These are phyloP conservation scores for Seriola dumerili DNA, from an alignment of 2,113 vertebrate genomes.

Conservation along the genomic window DNA sequence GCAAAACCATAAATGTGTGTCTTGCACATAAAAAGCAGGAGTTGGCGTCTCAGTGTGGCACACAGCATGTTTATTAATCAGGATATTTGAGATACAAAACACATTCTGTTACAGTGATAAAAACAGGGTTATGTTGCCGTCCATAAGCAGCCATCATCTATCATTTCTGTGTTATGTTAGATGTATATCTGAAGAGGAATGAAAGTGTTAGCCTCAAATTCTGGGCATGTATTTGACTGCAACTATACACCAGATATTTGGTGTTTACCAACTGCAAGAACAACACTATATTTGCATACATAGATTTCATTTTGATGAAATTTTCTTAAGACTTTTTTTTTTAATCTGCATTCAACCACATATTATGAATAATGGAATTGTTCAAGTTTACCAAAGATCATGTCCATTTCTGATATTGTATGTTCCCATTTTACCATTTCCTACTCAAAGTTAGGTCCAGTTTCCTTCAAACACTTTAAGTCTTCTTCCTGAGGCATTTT, in stretches of 20 bases:
- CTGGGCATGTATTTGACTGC: slow-evolving; percentile 12
- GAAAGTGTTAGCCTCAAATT: slow-evolving; percentile 52
- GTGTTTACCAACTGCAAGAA: slow-evolving; percentile 22
- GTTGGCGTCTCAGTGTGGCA: slow-evolving; percentile 10
- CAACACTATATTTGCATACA: slow-evolving; percentile 19
- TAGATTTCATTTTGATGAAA: slow-evolving; percentile 17
- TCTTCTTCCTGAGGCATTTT: slow-evolving; percentile 27
- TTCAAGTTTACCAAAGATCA: slow-evolving; percentile 42
- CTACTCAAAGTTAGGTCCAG: slow-evolving; percentile 29
- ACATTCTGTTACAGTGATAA: slow-evolving; percentile 50
- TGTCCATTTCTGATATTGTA: slow-evolving; percentile 5
- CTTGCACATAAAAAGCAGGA: slow-evolving; percentile 19
- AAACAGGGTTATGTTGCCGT: slow-evolving; percentile 61
- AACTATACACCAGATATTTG: slow-evolving; percentile 32
- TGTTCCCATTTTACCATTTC: slow-evolving; percentile 56
- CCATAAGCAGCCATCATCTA: slow-evolving; percentile 26
- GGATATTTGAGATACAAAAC: slow-evolving; percentile 67
- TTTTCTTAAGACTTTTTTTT: slow-evolving; percentile 51
- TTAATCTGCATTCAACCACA: slow-evolving; percentile 1
- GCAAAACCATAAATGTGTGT: slow-evolving; percentile 8
- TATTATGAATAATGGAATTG: slow-evolving; percentile 49
- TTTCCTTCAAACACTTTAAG: slow-evolving; percentile 9
- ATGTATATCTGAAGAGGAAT: slow-evolving; percentile 61
- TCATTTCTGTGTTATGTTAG: slow-evolving; percentile 28
- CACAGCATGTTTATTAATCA: slow-evolving; percentile 71